Evolutionary conservation across 2,797 vertebrate species (phyloP).

Genomic region (Selene dorsalis): DNA sequence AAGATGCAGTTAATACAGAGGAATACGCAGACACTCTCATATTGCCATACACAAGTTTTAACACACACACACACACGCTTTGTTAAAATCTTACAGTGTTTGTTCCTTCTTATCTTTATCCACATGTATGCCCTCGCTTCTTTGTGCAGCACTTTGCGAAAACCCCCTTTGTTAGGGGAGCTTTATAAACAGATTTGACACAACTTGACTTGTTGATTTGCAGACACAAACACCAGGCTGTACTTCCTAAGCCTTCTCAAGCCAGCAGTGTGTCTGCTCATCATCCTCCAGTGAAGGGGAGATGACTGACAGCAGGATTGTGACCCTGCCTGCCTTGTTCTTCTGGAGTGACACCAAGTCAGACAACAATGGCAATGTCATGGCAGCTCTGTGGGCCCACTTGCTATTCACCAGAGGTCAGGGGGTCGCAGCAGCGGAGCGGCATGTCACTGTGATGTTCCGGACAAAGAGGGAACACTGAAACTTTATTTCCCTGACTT

Average conservation of each 20-base stretch:
- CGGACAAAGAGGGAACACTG: slow-evolving; percentile 24
- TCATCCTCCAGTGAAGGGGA: slow-evolving; percentile 48
- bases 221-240: slow-evolving; percentile 38
- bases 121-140: slow-evolving; percentile 34
- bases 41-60: neutral
- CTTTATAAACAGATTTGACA: slow-evolving; percentile 48
- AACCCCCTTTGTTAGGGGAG: slow-evolving; percentile 15
- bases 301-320: slow-evolving; percentile 70
- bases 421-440: slow-evolving; percentile 34
- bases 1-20: slow-evolving; percentile 14
- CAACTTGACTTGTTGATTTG: slow-evolving; percentile 51
- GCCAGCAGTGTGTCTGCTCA: slow-evolving; percentile 52
- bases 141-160: slow-evolving; percentile 9
- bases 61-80: slow-evolving; percentile 23
- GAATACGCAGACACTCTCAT: neutral
- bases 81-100: slow-evolving; percentile 17
- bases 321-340: slow-evolving; percentile 68
- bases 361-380: slow-evolving; percentile 58
- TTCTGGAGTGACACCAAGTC: slow-evolving; percentile 61
- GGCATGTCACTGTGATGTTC: slow-evolving; percentile 54
- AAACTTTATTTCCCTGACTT: slow-evolving; percentile 62
- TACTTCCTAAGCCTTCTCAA: slow-evolving; percentile 44
- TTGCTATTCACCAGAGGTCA: slow-evolving; percentile 59
- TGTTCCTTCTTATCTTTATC: slow-evolving; percentile 40
- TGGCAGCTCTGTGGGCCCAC: slow-evolving; percentile 61